Conservation (phyloP, 1,140 invertebrate species). For the Melanaphis sacchari region DNA sequence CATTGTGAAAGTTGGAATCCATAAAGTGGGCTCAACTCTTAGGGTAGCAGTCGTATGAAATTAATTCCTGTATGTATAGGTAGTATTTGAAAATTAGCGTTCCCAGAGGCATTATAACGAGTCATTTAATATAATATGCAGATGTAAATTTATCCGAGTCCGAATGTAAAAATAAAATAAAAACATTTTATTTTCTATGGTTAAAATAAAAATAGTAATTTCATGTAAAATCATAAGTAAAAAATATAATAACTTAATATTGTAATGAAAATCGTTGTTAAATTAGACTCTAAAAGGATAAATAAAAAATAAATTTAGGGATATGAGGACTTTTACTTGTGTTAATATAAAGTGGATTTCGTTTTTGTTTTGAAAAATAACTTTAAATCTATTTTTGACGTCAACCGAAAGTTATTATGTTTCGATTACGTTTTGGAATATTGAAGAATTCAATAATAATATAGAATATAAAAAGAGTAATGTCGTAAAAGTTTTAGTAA, state of each 20-base stretch:
- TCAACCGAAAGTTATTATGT: slow-evolving; percentile 6
- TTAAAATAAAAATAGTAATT: slow-evolving; percentile 20
- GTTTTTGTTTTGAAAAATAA: background rate
- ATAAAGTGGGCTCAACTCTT: slow-evolving; percentile 4
- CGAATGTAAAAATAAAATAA: slow-evolving; percentile 6
- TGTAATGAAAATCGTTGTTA: background rate
- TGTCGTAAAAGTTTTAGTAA: slow-evolving; percentile 29
- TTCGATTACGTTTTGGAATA: slow-evolving; percentile 3
- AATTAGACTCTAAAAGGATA: background rate
- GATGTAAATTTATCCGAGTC: slow-evolving; percentile 6
- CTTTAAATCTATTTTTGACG: slow-evolving; percentile 2
- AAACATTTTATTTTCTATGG: background rate
- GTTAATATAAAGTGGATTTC: background rate
- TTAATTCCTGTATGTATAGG: background rate
- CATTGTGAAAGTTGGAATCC: background rate
- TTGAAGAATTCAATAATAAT: slow-evolving; percentile 28
- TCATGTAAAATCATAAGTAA: background rate
- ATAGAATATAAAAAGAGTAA: slow-evolving; percentile 1
- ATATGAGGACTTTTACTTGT: background rate
- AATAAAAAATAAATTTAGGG: background rate
- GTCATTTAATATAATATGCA: slow-evolving; percentile 46
- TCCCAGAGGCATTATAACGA: slow-evolving; percentile 44
- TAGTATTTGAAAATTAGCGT: slow-evolving; percentile 43
- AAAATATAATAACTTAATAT: background rate
- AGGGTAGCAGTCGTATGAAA: slow-evolving; percentile 1